Base-by-base conservation (phyloP, 2,797 vertebrate genomes). In the Lophius americanus region DNA sequence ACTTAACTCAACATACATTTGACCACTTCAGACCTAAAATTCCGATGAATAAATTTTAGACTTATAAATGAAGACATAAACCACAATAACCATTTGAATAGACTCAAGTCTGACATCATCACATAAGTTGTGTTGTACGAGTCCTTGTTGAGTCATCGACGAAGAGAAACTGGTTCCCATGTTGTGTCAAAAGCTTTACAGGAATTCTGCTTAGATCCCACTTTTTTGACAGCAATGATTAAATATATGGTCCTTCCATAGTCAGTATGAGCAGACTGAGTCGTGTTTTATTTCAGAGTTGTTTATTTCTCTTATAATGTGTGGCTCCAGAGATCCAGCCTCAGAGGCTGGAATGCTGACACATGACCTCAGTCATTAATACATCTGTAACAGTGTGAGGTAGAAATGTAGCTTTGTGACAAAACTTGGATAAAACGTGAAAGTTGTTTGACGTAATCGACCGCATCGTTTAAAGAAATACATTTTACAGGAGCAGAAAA, bases 401-500 rank as follows among this genome's bases (percentile, higher is more conserved):
- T 93, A 92, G 91, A 92, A 89, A 91, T 90, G 84, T 86, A 84
- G 75, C 58, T 56, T 75, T 87, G 63, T 83, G 76, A 86, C 80
- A 85, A 85, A 23, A 82, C 70, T 70, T 68, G n/a, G 73, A 69
- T 59, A 72, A 84, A 78, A 82, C 57, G 67, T 78, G 49, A 81
- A 73, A 44, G 70, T 51, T 58, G 57, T 79, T 63, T 67, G 56
- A 58, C 59, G 75, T 64, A 66, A 60, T 78, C 41, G 23, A 54
- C 76, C 68, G 69, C 62, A 71, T 59, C 60, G 38, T 78, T 65
- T 73, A 55, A 78, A 78, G 69, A 76, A 66, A 72, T 65, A 61
- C 50, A 70, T 60, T 69, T 81, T 47, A 74, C 64, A 68, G 59
- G 64, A 79, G 70, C 70, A 75, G 53, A 52, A 76, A 80, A 43